Percentiles rank a stretch among this genome's conserved stretches.
phyloP scores from a whole-genome alignment of 2,113 vertebrate genomes.

The Caranx ignobilis region DNA sequence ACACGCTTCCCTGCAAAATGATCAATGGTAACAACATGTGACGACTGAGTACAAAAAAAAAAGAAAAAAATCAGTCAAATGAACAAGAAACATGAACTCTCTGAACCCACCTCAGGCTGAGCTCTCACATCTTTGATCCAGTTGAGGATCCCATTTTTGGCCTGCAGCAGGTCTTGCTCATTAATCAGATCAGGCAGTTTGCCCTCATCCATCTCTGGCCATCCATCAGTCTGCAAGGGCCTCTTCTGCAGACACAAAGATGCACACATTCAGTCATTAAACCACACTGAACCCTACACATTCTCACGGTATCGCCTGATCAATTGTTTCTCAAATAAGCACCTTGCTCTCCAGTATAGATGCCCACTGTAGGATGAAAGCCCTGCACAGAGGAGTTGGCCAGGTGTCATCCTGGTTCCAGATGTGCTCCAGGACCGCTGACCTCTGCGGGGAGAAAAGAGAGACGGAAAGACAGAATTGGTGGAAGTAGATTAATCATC shows the following conservation, averaged over 20 bases:
- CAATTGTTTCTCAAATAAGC: neutral
- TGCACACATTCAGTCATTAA: neutral
- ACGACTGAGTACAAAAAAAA: neutral
- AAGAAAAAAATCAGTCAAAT: neutral
- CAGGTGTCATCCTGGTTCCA: conserved; percentile 81
- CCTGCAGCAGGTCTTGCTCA: conserved; percentile 69
- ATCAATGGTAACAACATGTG: neutral
- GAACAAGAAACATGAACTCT: neutral
- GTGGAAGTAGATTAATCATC: neutral
- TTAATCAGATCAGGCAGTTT: conserved; percentile 51
- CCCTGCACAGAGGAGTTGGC: conserved; percentile 78
- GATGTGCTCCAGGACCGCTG: conserved; percentile 81
- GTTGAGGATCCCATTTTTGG: conserved; percentile 74
- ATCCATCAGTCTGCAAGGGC: conserved; percentile 80
- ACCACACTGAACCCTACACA: neutral
- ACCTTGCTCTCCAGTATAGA: conserved; percentile 84
- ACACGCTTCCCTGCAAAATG: conserved; percentile 80
- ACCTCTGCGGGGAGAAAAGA: conserved; percentile 64
- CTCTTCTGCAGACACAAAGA: conserved; percentile 71
- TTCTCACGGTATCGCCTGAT: neutral
- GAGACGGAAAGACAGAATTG: neutral
- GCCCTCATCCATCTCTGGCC: conserved; percentile 71
- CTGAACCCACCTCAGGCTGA: conserved; percentile 80
- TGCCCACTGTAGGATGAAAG: conserved; percentile 82
- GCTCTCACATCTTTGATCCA: conserved; percentile 82